Evolutionary conservation across 2,113 vertebrate genomes (phyloP).

Genomic region (Silurus meridionalis): DNA sequence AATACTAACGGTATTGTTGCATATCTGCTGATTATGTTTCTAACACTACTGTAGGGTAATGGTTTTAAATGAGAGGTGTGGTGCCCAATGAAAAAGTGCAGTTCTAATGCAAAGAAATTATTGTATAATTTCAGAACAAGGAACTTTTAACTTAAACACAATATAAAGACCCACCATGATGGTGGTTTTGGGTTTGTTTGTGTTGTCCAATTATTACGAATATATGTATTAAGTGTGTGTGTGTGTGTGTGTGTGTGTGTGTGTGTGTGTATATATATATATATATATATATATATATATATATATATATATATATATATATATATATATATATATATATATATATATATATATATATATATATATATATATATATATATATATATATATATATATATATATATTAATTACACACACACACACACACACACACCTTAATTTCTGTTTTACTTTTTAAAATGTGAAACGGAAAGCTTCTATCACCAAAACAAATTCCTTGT

Average conservation of each 20-base stretch:
- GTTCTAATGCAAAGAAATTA: not conserved
- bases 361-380: too few relatives aligned
- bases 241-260: too few relatives aligned
- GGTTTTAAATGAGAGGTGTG: not conserved
- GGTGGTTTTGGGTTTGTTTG: not conserved
- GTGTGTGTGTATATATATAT: too few relatives aligned
- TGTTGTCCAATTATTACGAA: not conserved
- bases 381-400: too few relatives aligned
- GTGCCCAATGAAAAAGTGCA: not conserved
- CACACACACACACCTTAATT: not conserved
- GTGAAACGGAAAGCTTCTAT: too few relatives aligned
- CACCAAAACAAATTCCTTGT: too few relatives aligned
- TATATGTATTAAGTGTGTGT: too few relatives aligned
- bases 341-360: too few relatives aligned
- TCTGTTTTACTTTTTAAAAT: too few relatives aligned
- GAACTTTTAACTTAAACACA: not conserved
- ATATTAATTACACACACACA: not conserved
- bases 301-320: too few relatives aligned
- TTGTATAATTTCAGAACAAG: not conserved
- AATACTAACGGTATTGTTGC: not conserved
- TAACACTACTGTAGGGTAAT: not conserved
- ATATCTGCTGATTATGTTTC: not conserved
- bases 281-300: too few relatives aligned
- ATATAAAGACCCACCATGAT: not conserved
- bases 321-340: too few relatives aligned